A percentile compares a stretch with the other conserved stretches of the same genome.
Conservation (phyloP, 2,797 vertebrate genomes). For the Prunella strophiata region DNA sequence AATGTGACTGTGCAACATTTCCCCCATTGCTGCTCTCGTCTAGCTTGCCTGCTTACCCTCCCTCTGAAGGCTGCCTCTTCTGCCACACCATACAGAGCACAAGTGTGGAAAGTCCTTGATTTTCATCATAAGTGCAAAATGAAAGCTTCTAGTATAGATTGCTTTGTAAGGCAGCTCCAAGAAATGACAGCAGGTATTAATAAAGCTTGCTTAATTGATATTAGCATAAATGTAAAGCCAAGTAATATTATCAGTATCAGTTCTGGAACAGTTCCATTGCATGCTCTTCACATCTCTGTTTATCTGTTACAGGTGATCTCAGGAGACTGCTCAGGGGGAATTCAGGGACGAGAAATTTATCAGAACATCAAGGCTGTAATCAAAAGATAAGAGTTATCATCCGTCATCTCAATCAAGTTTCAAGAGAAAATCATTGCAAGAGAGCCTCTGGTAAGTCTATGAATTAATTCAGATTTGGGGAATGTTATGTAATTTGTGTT, state of each 20-base stretch:
- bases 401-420: constrained; percentile 17
- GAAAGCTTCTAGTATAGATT: not conserved
- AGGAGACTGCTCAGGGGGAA: constrained; percentile 31
- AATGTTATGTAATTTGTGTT: not conserved
- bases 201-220: constrained; percentile 23
- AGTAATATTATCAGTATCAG: constrained; percentile 1
- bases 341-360: constrained; percentile 42
- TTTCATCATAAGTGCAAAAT: not conserved
- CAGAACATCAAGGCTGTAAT: constrained; percentile 26
- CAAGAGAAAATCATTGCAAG: constrained; percentile 1
- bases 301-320: constrained; percentile 51
- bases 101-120: not conserved
- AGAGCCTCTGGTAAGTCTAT: constrained; percentile 5
- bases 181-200: not conserved
- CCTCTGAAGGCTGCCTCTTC: not conserved
- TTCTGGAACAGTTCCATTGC: constrained; percentile 42
- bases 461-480: constrained; percentile 22
- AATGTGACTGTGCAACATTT: not conserved
- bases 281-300: constrained; percentile 20
- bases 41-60: not conserved
- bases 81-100: not conserved
- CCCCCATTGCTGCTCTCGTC: not conserved
- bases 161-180: not conserved
- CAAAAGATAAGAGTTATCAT: not conserved
- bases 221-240: constrained; percentile 26